Evolutionary conservation across 2,113 vertebrate genomes (phyloP), one percentile per base, ranked within the genome.

Genomic region (Aphyosemion australe): DNA sequence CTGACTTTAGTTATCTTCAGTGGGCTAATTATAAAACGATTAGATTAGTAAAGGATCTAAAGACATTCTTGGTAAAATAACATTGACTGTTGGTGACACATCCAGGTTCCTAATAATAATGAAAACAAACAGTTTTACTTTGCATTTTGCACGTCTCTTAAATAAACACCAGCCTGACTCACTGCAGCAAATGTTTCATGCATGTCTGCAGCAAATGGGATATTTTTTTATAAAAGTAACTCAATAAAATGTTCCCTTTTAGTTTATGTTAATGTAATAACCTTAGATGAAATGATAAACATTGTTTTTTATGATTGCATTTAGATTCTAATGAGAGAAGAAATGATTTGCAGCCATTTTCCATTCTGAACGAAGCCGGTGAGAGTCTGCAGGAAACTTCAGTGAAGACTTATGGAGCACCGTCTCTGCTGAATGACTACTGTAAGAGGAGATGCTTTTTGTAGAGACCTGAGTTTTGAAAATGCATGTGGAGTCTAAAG

Each of bases 351-450:
- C 70, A 59, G 51, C 83, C 86, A 0, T 90, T 89, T 54, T 13
- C 49, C 15, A 14, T 60, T 56, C 37, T 88, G 63, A 46, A 45
- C 5, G 16, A 55, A 55, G 12, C 54, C 12, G n/a, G 52, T 10
- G 39, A 19, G n/a, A 54, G 50, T 57, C 70, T 63, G 19, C 59
- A 48, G 4, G 64, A 60, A 50, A 26, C 66, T 20, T 76, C 86
- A n/a, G 76, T 88, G 63, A 48, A 65, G 59, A 89, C 64, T 54
- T 46, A 93, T 74, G 87, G 88, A 46, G 72, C 93, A n/a, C 76
- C 81, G 8, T 91, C 87, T 4, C 87, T 95, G 59, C 69, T 58
- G 41, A 84, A 95, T 63, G 92, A 94, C 74, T 93, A 92, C 65
- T 94, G 91, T 93, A 89, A 94, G 90, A 66, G 5, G 61, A 54